A percentile compares a stretch with the other conserved stretches of the same genome.
Conservation (phyloP, 2,888 invertebrate genomes). For the Orthosia gracilis region DNA sequence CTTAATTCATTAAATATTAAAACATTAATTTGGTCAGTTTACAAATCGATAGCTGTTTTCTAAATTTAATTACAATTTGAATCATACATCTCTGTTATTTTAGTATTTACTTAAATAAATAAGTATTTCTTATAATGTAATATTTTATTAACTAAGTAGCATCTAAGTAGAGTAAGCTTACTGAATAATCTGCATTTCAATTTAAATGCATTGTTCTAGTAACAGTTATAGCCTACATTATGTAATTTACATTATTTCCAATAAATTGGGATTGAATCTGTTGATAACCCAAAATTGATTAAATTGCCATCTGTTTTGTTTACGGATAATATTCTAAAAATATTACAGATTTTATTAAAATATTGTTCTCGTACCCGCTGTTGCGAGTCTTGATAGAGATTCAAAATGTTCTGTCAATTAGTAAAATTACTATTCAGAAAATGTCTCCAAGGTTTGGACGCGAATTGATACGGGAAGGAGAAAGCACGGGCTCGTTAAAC, state of each 20-base stretch:
- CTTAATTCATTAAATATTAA: neutral
- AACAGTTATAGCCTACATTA: neutral
- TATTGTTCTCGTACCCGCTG: neutral
- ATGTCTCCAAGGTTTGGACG: no score
- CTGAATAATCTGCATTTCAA: neutral
- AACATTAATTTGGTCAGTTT: neutral
- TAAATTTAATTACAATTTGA: neutral
- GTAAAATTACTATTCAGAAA: no score
- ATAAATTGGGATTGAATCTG: neutral
- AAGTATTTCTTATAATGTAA: neutral
- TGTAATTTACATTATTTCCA: slow-evolving; percentile 4
- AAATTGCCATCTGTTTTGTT: neutral
- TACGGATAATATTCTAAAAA: neutral
- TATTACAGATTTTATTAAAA: neutral
- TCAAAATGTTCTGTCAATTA: neutral
- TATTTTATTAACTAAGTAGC: neutral
- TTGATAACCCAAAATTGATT: neutral
- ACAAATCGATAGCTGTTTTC: neutral
- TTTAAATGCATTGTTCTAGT: neutral
- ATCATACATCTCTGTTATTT: neutral
- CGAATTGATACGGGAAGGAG: no score
- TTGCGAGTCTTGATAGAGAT: neutral
- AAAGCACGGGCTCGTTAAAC: no score
- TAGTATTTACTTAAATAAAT: slow-evolving; percentile 4
- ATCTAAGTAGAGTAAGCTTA: neutral